Base-by-base conservation (phyloP, 2,113 vertebrate species). In the Pontoporia blainvillei region DNA sequence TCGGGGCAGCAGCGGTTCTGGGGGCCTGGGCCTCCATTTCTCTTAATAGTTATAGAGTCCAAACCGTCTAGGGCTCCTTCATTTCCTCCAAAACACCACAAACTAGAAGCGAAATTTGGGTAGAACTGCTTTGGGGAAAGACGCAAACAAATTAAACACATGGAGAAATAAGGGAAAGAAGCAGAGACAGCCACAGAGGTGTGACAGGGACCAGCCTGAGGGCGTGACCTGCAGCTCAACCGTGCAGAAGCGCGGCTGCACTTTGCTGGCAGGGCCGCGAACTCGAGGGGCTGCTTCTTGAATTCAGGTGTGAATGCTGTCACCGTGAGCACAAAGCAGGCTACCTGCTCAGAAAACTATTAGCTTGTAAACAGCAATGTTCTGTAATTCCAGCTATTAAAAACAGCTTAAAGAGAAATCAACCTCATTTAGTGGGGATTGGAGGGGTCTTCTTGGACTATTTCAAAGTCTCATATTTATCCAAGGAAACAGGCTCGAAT, bases 391-490 rank as follows among this genome's bases (percentile, higher is more conserved):
- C 96, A 86, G 97, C 98, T 98, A 98, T 98, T 98, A 99, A 98
- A 98, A 98, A 98, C 97, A 98, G 98, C 97, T 98, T 98, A 94
- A 97, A 98, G 98, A 97, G 96, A 97, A 98, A 98, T 98, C 98
- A 96, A 97, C 95, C 98, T 98, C 97, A 97, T 98, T 98, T 97
- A 21, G 34, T 95, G 95, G 92, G 44, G 95, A 98, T 97, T 29
- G 2, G 86, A 78, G 96, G 95, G 98, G 98, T 97, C 98, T 98
- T 62, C 0, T 71, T 86, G 95, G 91, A 97, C 97, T 97, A 64
- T 96, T 98, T 97, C 95, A 86, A 98, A 97, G 86, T 98, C 98
- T 92, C 95, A 73, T 94, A 94, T 97, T 97, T 76, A 86, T 90
- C 83, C 52, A 78, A 96, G 92, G 81, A 98, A 96, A 90, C 44